Evolutionary conservation across 2,888 invertebrate species (phyloP).

Genomic region (Marronus borbonicus): DNA sequence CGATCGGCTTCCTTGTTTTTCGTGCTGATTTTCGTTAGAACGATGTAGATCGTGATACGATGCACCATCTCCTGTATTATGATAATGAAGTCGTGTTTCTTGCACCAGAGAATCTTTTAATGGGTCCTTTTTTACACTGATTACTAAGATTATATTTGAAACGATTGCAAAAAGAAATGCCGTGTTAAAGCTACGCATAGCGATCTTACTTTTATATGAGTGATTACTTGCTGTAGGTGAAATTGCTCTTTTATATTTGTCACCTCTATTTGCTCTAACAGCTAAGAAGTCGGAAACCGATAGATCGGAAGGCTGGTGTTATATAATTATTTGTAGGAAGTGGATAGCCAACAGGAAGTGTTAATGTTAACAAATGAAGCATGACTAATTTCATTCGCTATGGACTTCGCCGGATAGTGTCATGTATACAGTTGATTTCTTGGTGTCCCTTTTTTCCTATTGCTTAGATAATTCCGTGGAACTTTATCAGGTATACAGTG

Average conservation of each 20-base stretch:
- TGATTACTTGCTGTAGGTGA: not conserved
- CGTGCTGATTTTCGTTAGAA: not conserved
- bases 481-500: no score
- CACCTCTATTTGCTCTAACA: not conserved
- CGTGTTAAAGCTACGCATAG: not conserved
- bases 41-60: conserved; percentile 11
- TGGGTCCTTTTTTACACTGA: not conserved
- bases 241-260: conserved; percentile 32
- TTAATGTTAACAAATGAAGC: conserved; percentile 1
- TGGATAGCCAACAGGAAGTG: not conserved
- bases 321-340: conserved; percentile 12
- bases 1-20: not conserved
- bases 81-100: not conserved
- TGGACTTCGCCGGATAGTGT: not conserved
- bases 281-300: not conserved
- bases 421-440: no score
- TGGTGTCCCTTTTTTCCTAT: no score
- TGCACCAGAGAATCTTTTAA: not conserved
- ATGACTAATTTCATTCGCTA: conserved; percentile 22
- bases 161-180: not conserved
- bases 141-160: not conserved
- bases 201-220: not conserved
- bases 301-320: conserved; percentile 29
- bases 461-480: no score
- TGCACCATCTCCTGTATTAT: not conserved